These are phyloP conservation scores for Torymus aiolomorphi DNA, from an alignment of 2,888 invertebrate species.

Conservation along the genomic window DNA sequence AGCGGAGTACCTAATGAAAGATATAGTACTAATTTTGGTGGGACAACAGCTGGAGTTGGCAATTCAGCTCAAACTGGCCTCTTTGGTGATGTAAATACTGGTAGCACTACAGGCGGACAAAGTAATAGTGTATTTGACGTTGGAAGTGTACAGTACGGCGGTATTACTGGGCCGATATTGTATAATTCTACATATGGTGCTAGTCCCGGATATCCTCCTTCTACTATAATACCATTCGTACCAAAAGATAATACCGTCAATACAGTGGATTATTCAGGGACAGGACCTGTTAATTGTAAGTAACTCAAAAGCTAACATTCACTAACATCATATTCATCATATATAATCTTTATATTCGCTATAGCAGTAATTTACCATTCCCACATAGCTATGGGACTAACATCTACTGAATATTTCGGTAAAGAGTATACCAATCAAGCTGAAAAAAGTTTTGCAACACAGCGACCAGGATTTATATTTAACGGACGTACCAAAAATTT, in stretches of 20 bases:
- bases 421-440: slow-evolving; percentile 57
- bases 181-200: slow-evolving; percentile 49
- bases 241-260: slow-evolving; percentile 32
- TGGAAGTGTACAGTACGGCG: slow-evolving; percentile 38
- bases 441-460: slow-evolving; percentile 45
- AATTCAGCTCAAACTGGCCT: slow-evolving; percentile 19
- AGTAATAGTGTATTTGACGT: slow-evolving; percentile 20
- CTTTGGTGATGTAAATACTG: slow-evolving; percentile 12
- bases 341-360: slow-evolving; percentile 47
- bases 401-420: slow-evolving; percentile 49
- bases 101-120: neutral
- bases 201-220: slow-evolving; percentile 45
- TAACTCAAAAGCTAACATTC: neutral
- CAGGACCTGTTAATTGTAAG: slow-evolving; percentile 55
- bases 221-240: slow-evolving; percentile 52
- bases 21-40: slow-evolving; percentile 37
- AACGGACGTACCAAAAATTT: slow-evolving; percentile 24
- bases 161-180: slow-evolving; percentile 27
- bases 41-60: slow-evolving; percentile 12
- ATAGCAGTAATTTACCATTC: slow-evolving; percentile 55
- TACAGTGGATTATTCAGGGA: neutral
- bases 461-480: slow-evolving; percentile 41
- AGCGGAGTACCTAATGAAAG: neutral
- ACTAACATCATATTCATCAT: slow-evolving; percentile 22
- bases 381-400: slow-evolving; percentile 53